Evolutionary conservation across 2,113 vertebrate species (phyloP).

Genomic region (Hemiprocne comata): DNA sequence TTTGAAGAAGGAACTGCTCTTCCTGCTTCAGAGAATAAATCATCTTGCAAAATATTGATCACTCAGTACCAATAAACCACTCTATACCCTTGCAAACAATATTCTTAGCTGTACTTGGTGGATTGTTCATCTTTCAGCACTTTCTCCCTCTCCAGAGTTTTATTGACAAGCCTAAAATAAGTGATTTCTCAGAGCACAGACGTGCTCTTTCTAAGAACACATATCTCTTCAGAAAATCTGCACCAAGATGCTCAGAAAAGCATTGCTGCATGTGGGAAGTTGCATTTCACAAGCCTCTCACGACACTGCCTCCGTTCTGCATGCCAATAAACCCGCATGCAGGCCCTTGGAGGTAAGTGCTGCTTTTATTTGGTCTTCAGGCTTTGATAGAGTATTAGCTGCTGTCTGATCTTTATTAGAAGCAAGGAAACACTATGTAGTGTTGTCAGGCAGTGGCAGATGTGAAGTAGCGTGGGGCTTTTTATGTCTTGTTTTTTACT

Average conservation of each 20-base stretch:
- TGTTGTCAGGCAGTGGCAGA: background rate
- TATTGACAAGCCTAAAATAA: background rate
- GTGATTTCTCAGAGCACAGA: background rate
- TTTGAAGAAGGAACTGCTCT: background rate
- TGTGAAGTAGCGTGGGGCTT: background rate
- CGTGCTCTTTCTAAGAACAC: slow-evolving; percentile 22
- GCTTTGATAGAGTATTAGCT: background rate
- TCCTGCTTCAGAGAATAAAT: background rate
- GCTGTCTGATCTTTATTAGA: background rate
- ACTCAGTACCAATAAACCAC: background rate
- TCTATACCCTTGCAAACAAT: background rate
- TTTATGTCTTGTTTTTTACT: background rate
- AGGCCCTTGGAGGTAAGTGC: background rate
- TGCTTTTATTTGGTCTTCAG: background rate
- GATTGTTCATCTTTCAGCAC: background rate
- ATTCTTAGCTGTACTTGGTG: background rate
- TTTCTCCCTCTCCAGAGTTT: background rate
- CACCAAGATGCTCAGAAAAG: background rate
- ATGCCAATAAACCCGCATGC: background rate
- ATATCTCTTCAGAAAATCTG: slow-evolving; percentile 16
- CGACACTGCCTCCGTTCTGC: background rate
- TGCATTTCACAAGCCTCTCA: slow-evolving; percentile 32
- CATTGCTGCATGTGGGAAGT: background rate
- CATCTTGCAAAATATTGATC: background rate
- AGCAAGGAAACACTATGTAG: background rate